Percentiles rank a stretch among this genome's conserved stretches.
phyloP scores from a whole-genome alignment of 2,113 vertebrate genomes.

The Myrmophylax atrothorax region DNA sequence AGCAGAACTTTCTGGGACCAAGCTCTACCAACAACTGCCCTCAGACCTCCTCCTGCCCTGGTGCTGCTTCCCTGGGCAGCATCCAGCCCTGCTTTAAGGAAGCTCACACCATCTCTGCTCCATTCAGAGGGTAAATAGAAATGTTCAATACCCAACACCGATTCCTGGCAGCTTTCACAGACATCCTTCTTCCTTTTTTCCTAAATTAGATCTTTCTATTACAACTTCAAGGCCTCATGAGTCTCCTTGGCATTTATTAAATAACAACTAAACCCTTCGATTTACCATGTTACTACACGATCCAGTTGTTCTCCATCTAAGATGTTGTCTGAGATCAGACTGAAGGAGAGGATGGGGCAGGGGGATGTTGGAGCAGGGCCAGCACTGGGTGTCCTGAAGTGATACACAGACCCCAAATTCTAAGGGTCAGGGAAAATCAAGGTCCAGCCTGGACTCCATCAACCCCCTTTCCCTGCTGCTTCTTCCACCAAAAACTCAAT shows the following conservation, averaged over 20 bases:
- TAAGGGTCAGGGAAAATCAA: background rate
- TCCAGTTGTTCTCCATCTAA: background rate
- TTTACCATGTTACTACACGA: slow-evolving; percentile 23
- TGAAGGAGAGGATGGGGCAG: background rate
- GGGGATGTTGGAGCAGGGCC: background rate
- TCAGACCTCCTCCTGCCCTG: background rate
- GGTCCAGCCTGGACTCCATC: background rate
- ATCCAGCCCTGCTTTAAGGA: background rate
- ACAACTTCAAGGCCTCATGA: slow-evolving; percentile 45
- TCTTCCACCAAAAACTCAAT: background rate
- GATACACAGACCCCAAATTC: background rate
- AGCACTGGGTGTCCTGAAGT: background rate
- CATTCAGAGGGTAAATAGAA: background rate
- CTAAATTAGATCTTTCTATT: slow-evolving; percentile 62
- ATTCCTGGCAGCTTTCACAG: slow-evolving; percentile 6
- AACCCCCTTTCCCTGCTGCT: fast-evolving
- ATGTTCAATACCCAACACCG: background rate
- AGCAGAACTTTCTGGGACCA: background rate
- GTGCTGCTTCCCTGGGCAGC: background rate
- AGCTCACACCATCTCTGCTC: background rate
- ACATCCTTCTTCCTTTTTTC: background rate
- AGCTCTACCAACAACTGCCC: background rate
- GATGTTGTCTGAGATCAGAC: background rate
- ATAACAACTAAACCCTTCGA: slow-evolving; percentile 54
- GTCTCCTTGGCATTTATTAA: slow-evolving; percentile 66